Conservation (phyloP, 1,140 invertebrate genomes). For the Zaprionus ghesquierei region DNA sequence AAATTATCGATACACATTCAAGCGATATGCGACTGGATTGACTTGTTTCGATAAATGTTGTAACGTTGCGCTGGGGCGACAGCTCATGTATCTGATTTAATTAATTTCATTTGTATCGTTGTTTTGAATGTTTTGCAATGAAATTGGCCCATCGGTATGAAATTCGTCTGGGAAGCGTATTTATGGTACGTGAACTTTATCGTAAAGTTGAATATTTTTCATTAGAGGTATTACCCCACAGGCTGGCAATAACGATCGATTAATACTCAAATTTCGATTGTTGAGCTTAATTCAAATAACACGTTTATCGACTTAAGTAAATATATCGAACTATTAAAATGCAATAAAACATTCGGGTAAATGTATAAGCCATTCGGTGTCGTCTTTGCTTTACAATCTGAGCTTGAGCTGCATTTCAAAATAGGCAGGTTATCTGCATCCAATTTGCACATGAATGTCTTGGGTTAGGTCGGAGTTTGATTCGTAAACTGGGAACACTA, state of each 20-base stretch:
- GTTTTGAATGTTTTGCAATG: slow-evolving; percentile 25
- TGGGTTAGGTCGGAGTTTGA: neutral
- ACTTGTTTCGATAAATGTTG: slow-evolving; percentile 51
- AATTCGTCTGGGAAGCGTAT: slow-evolving; percentile 1
- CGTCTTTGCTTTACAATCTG: neutral
- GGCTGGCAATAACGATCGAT: neutral
- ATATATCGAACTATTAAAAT: neutral
- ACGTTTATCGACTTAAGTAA: too few relatives aligned
- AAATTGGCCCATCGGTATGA: slow-evolving; percentile 3
- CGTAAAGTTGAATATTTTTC: neutral
- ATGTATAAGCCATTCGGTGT: slow-evolving; percentile 5
- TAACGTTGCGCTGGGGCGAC: slow-evolving; percentile 45
- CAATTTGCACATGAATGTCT: slow-evolving; percentile 31
- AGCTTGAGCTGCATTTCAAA: slow-evolving; percentile 5
- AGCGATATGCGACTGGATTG: slow-evolving; percentile 29
- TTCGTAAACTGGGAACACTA: slow-evolving; percentile 23
- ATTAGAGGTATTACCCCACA: neutral
- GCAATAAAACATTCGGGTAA: neutral
- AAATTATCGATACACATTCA: slow-evolving; percentile 38
- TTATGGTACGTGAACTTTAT: neutral
- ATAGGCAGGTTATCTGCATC: slow-evolving; percentile 19
- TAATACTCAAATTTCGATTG: neutral
- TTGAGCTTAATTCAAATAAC: neutral
- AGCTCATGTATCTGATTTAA: slow-evolving; percentile 48
- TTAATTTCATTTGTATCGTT: slow-evolving; percentile 47